Evolutionary conservation across 2,797 vertebrate species (phyloP), one percentile per base, ranked within the genome.

Genomic region (Dromococcyx pavoninus): DNA sequence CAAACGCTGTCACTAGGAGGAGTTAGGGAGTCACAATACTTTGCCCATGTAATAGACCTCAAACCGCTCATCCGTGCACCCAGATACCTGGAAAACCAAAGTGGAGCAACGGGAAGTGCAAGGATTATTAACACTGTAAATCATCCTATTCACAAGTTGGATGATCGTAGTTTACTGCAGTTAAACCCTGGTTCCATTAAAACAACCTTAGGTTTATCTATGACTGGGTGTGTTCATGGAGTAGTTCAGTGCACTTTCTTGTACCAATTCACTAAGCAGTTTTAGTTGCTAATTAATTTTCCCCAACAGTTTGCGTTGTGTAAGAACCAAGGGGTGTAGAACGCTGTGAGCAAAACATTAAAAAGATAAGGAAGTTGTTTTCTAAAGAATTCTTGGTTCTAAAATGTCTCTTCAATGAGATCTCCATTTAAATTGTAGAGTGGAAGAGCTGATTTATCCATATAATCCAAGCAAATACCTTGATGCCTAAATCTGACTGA

Each of bases 1-100:
- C 60, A 46, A 32, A 28, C 24, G 6, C 4, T 22, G 39, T 16
- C 97, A 74, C 89, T 60, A 92, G 96, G 79, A 65, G 95, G 96
- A 76, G 89, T 41, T 18, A 32, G 44, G 39, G 16, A 62, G 83
- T 74, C 88, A 85, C 81, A 69, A 27, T 82, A 32, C 28, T 56
- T 33, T 1, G 8, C 15, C n/a, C 32, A 0, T 28, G 3, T 7
- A 11, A 1, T 4, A n/a, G 33, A 32, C 11, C 54, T 65, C 30
- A 32, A 33, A 17, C 16, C n/a, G 39, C 22, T 12, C 30, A 32
- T 37, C 8, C 66, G 24, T 51, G 41, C 19, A 6, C n/a, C 21
- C 53, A 17, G 8, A 5, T 21, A 3, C 17, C 1, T 4, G 25
- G 35, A 66, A 78, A 19, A 23, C 4, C 37, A 11, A 70, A 28